These are phyloP conservation scores for Halocynthia roretzi DNA, from an alignment of 23 tunicate genomes.

Conservation along the genomic window DNA sequence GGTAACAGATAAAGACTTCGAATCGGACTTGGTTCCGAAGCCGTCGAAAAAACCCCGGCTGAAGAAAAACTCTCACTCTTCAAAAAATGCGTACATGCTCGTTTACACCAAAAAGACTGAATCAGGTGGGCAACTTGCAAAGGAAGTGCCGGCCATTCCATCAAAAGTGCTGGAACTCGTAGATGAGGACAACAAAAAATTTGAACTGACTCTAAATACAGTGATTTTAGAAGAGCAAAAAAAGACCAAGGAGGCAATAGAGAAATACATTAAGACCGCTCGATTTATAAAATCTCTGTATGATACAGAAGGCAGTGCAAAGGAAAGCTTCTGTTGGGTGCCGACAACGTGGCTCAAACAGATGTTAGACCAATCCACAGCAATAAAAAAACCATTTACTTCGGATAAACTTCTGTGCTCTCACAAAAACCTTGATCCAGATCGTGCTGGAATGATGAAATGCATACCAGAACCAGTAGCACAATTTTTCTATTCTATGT, in stretches of 20 bases:
- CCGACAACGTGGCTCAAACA: slow-evolving; percentile 44
- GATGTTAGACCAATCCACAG: slow-evolving; percentile 16
- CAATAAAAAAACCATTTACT: neutral
- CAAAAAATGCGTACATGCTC: slow-evolving; percentile 89
- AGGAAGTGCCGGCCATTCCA: slow-evolving; percentile 19
- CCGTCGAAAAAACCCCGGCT: slow-evolving; percentile 37
- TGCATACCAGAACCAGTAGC: slow-evolving; percentile 55
- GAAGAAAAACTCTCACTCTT: slow-evolving; percentile 51
- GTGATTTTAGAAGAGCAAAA: neutral
- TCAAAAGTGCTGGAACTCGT: slow-evolving; percentile 24
- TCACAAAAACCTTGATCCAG: slow-evolving; percentile 51
- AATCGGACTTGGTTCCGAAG: slow-evolving; percentile 12
- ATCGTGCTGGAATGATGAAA: slow-evolving; percentile 30
- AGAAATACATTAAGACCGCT: neutral
- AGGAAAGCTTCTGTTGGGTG: slow-evolving; percentile 27
- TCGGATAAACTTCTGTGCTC: slow-evolving; percentile 30
- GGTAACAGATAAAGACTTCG: slow-evolving; percentile 4
- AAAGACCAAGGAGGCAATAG: slow-evolving; percentile 18
- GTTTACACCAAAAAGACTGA: slow-evolving; percentile 40
- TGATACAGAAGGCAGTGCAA: slow-evolving; percentile 2
- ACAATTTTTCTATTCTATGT: slow-evolving; percentile 12
- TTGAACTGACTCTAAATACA: slow-evolving; percentile 5
- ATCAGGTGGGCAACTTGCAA: neutral
- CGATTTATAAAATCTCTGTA: neutral
- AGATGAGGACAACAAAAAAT: slow-evolving; percentile 35